phyloP scores from a whole-genome alignment of 2,888 invertebrate species.

The Coelopa pilipes region DNA sequence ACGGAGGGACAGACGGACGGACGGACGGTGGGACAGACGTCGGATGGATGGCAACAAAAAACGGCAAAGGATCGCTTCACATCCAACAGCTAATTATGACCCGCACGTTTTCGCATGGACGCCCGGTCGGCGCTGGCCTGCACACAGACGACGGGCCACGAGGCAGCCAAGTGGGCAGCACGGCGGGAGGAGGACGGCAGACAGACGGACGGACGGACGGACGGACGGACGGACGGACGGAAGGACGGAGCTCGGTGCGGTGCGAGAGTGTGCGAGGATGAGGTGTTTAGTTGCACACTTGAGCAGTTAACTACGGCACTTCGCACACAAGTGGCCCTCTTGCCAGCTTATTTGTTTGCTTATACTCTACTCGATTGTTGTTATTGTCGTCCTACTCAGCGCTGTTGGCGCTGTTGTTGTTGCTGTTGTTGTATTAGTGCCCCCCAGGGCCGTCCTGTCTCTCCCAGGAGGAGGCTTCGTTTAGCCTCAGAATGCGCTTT shows the following conservation, averaged over 20 bases:
- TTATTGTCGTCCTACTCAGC: slow-evolving; percentile 1
- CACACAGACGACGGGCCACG: neutral
- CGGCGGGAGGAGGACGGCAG: neutral
- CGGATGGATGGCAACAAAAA: no score
- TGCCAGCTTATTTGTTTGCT: slow-evolving; percentile 31
- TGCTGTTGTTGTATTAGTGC: slow-evolving; percentile 9
- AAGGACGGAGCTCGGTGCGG: neutral
- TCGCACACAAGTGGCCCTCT: slow-evolving; percentile 33
- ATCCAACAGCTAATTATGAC: slow-evolving; percentile 64
- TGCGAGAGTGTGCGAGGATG: slow-evolving; percentile 24
- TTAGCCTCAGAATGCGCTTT: slow-evolving; percentile 36
- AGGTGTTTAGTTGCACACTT: slow-evolving; percentile 37
- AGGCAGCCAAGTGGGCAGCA: slow-evolving; percentile 24
- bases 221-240: neutral
- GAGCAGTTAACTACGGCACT: slow-evolving; percentile 37
- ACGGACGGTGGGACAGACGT: no score
- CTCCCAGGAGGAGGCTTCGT: slow-evolving; percentile 15
- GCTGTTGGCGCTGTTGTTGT: slow-evolving; percentile 3
- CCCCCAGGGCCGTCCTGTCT: slow-evolving; percentile 28
- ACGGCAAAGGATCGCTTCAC: slow-evolving; percentile 36
- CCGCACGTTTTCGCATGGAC: slow-evolving; percentile 57
- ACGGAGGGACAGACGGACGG: no score
- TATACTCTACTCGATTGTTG: slow-evolving; percentile 8
- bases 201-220: neutral
- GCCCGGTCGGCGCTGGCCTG: slow-evolving; percentile 12